Evolutionary conservation across 2,797 vertebrate species (phyloP), one percentile per base, ranked within the genome.

Genomic region (Poecilia wingei): DNA sequence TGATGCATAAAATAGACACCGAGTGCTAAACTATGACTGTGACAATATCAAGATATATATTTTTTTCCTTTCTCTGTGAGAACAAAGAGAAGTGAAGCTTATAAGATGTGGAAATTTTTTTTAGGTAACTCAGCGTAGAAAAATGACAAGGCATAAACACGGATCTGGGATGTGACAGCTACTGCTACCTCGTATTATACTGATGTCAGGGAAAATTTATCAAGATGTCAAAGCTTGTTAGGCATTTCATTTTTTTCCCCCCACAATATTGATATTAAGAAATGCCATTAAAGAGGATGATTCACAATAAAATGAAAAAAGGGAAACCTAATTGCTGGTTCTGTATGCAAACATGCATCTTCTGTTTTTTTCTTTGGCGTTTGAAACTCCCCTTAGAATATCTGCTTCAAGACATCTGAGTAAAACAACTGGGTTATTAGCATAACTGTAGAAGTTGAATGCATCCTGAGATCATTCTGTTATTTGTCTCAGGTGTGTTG

Each of bases 31-130:
- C 87, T 79, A 87, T 43, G 36, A 83, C 85, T 85, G 80, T 8
- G 33, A 88, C 79, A 78, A 84, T 78, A 87, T 87, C 79, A 25
- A 49, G 74, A 68, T n/a, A 75, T 82, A 68, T n/a, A 75, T 82
- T 84, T 84, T 43, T 41, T 41, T 0, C 59, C 33, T 70, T 77
- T 80, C 77, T 45, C 72, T 76, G 79, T 69, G n/a, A 57, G 79
- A 86, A 84, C 61, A 61, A 46, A 41, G 59, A 81, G 72, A 79
- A 47, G 77, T 74, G 83, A 82, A 31, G 51, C 81, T 86, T 82
- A 90, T 91, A 83, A 80, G 82, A 87, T 84, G 82, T 87, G 83
- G 84, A 69, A 90, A 80, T 8, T 8, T 82, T 92, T 82, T 92
- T 81, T 33, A 82, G 74, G 74, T 41, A 78, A 81, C 71, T 79